Conservation (phyloP, 1,140 invertebrate species). For the Nixonia krombeini region DNA sequence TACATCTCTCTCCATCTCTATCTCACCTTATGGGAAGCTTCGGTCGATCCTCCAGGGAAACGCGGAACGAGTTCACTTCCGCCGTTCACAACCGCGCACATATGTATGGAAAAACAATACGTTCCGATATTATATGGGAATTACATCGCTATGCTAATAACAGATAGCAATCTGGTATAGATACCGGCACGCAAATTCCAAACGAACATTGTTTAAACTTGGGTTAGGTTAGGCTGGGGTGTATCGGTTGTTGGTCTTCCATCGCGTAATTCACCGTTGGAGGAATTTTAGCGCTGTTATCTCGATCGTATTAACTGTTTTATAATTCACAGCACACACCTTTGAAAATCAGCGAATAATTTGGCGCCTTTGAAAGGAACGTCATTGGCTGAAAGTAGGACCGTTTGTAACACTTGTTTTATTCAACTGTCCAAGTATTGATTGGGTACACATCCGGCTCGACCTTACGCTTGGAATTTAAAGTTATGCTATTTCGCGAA, state of each 20-base stretch:
- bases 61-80: constrained; percentile 32
- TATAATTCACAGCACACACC: too few relatives aligned
- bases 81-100: constrained; percentile 33
- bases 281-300: too few relatives aligned
- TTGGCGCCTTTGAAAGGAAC: too few relatives aligned
- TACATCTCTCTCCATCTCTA: constrained; percentile 4
- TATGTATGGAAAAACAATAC: constrained; percentile 43
- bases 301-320: too few relatives aligned
- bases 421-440: too few relatives aligned
- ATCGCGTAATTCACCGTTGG: too few relatives aligned
- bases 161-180: constrained; percentile 28
- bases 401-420: too few relatives aligned
- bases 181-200: constrained; percentile 15
- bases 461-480: too few relatives aligned
- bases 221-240: not conserved
- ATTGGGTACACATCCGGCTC: too few relatives aligned
- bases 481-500: constrained; percentile 2
- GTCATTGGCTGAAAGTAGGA: too few relatives aligned
- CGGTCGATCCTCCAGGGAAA: constrained; percentile 11
- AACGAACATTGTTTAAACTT: constrained; percentile 13
- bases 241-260: not conserved
- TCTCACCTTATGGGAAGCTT: constrained; percentile 8
- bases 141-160: constrained; percentile 26
- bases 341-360: too few relatives aligned
- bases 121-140: constrained; percentile 47